Percentiles rank a stretch among this genome's conserved stretches.
These are phyloP conservation scores for Thaumatotibia leucotreta DNA, from an alignment of 1,140 invertebrate species.

Conservation along the genomic window DNA sequence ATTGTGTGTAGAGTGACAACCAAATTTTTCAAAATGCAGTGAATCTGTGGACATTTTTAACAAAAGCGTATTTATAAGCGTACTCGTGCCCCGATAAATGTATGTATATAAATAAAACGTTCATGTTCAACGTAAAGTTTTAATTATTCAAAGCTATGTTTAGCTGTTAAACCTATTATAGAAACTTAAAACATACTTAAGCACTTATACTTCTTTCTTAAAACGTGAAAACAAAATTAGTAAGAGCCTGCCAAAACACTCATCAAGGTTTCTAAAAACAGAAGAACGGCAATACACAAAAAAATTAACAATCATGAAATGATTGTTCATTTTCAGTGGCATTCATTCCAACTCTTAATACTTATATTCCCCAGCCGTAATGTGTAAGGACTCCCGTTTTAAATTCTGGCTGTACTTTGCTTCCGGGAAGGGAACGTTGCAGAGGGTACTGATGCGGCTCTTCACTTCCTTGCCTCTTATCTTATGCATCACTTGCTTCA, in stretches of 20 bases:
- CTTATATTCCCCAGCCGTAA: constrained; percentile 36
- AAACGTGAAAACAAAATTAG: background rate
- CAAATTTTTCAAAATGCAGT: too few species aligned
- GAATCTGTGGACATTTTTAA: too few species aligned
- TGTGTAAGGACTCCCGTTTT: constrained; percentile 35
- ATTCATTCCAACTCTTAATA: too few species aligned
- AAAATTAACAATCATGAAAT: too few species aligned
- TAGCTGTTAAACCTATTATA: background rate
- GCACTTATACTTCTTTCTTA: background rate
- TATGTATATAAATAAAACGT: too few species aligned
- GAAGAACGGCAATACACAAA: too few species aligned
- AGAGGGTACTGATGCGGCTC: constrained; percentile 33
- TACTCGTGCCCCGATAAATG: too few species aligned
- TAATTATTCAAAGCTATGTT: background rate
- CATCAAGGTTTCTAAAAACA: too few species aligned
- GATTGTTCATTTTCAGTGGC: too few species aligned
- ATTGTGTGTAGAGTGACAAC: background rate
- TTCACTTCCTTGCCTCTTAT: constrained; percentile 36
- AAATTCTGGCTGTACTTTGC: constrained; percentile 16
- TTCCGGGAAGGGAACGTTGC: constrained; percentile 43
- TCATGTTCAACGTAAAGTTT: too few species aligned
- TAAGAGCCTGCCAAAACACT: too few species aligned
- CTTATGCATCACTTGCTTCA: constrained; percentile 18
- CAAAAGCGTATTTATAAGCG: too few species aligned
- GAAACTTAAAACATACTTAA: background rate